A percentile compares a stretch with the other conserved stretches of the same genome.
Evolutionary conservation across 2,113 vertebrate species (phyloP).

Genomic region (Hepsetus odoe): DNA sequence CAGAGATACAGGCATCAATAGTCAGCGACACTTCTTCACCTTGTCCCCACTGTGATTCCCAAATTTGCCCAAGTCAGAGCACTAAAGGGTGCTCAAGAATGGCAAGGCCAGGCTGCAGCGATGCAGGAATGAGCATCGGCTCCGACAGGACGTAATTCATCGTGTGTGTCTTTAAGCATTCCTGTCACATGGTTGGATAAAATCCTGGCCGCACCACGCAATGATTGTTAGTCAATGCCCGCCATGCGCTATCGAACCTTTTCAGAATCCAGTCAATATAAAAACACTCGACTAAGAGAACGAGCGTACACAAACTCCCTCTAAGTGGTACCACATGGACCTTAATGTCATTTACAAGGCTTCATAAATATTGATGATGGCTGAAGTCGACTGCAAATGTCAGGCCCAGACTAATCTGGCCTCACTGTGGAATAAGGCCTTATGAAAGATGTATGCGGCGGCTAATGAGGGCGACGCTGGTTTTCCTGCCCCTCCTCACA

Average conservation of each 20-base stretch:
- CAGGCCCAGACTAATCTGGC: conserved; percentile 38
- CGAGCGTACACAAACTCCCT: neutral
- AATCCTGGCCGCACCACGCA: neutral
- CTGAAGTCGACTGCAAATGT: conserved; percentile 47
- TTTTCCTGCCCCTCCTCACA: conserved; percentile 32
- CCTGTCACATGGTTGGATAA: neutral
- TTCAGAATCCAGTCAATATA: conserved; percentile 23
- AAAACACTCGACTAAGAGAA: conserved; percentile 26
- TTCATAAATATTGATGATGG: conserved; percentile 61
- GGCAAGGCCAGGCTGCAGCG: neutral
- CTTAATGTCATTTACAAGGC: conserved; percentile 42
- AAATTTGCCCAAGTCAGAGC: neutral
- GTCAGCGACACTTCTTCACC: neutral
- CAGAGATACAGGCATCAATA: neutral
- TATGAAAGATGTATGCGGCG: conserved; percentile 63
- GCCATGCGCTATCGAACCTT: neutral
- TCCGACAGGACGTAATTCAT: neutral
- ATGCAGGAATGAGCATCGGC: neutral
- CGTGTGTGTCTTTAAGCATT: neutral
- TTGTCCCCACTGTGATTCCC: neutral
- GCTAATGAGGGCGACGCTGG: conserved; percentile 60
- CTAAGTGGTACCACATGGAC: conserved; percentile 20
- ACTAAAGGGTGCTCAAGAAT: neutral
- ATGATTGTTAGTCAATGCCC: conserved; percentile 32
- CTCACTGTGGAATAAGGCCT: neutral